Evolutionary conservation across 1,140 invertebrate genomes (phyloP), one percentile per base, ranked within the genome.

Genomic region (Wiebesia pumilae): DNA sequence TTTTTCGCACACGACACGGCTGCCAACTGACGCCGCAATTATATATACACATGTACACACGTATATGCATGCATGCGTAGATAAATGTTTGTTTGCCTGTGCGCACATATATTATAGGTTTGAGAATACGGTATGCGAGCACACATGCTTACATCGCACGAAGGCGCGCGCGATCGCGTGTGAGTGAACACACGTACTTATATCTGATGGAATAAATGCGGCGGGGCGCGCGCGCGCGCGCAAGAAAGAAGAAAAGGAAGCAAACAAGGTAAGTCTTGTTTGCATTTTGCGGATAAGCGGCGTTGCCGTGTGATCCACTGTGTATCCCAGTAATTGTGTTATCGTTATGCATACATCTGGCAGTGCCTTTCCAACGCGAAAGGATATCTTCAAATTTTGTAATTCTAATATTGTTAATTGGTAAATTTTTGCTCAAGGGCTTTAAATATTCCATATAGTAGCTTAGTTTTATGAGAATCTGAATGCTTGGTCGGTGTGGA

Each of bases 21-120:
- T 75, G 90, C 93, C 93, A 93, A 93, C 93, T 89, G 91, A 90
- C 87, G 21, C n/a, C 9, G 40, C 7, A 0, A 30, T 27, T 65
- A 62, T 27, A 84, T 47, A 58, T 75, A 12, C 54, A 73, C n/a
- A 73, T 47, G 47, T 69, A 47, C 21, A 67, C 27, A 69, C n/a
- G 40, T 62, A 65, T 35, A 43, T 43, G 35, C 4, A 43, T 81
- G 35, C 67, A n/a, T 33, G 27, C 24, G 21, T 47, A 24, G 16
- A 65, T 35, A 43, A n/a, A n/a, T n/a, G n/a, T n/a, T n/a, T n/a
- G n/a, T n/a, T n/a, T n/a, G n/a, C 62, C 67, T 67, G 16, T 43
- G 16, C 35, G 14, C 14, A 62, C 58, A 27, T 27, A 27, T 24
- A 62, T 62, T 62, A 62, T 54, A 62, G 27, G 58, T 62, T 62